Evolutionary conservation across 2,888 invertebrate species (phyloP).

Genomic region (Drosophila melanosoma): DNA sequence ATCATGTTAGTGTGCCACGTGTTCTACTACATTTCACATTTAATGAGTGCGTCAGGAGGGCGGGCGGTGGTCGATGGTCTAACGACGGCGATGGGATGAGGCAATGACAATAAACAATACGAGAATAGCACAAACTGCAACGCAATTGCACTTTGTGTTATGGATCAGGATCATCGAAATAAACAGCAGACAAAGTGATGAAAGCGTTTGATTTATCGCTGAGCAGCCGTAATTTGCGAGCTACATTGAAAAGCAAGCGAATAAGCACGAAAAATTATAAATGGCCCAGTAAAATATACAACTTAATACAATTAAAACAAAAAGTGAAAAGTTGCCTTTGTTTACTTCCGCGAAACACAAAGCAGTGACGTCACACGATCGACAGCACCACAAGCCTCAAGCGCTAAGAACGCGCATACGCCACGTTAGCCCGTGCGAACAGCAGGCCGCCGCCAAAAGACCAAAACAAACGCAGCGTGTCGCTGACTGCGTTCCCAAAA

Average conservation of each 20-base stretch:
- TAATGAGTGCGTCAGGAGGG: constrained; percentile 39
- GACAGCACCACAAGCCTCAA: constrained; percentile 23
- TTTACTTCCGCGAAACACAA: constrained; percentile 78
- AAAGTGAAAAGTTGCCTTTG: constrained; percentile 52
- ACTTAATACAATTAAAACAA: constrained; percentile 4
- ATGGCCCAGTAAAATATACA: constrained; percentile 9
- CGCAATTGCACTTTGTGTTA: constrained; percentile 62
- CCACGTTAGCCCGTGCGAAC: constrained; percentile 33
- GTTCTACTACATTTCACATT: constrained; percentile 48
- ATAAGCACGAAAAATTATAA: constrained; percentile 24
- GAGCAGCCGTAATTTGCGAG: constrained; percentile 46
- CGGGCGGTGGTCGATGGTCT: constrained; percentile 3
- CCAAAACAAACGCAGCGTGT: constrained; percentile 73
- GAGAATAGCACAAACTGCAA: constrained; percentile 53
- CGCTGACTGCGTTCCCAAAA: constrained; percentile 24
- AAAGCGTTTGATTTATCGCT: constrained; percentile 71
- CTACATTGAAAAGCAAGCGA: constrained; percentile 20
- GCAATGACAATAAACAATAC: constrained; percentile 46
- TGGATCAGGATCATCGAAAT: constrained; percentile 45
- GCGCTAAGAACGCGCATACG: constrained; percentile 54
- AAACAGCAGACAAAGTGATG: constrained; percentile 61
- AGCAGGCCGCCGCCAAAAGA: constrained; percentile 40
- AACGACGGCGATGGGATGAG: constrained; percentile 15
- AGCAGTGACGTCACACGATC: constrained; percentile 71
- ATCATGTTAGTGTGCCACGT: constrained; percentile 46